These are phyloP conservation scores for Pempheris klunzingeri DNA, from an alignment of 2,797 vertebrate species.

Conservation along the genomic window DNA sequence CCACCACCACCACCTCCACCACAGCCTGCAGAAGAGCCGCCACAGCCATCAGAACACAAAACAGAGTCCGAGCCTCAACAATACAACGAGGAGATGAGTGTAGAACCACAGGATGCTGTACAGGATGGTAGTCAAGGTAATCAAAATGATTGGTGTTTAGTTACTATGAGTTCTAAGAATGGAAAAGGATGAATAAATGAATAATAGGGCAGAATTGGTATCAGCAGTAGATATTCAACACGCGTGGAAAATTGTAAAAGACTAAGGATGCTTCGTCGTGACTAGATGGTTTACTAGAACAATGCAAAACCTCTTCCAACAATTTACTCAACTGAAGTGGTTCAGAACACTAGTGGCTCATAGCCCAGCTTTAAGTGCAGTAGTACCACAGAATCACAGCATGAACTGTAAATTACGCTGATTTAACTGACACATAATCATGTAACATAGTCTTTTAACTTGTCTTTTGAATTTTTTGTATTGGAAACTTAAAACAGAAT, in stretches of 20 bases:
- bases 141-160: background rate
- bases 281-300: background rate
- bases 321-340: background rate
- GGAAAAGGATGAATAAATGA: too few relatives aligned
- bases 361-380: background rate
- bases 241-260: background rate
- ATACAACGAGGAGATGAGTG: conserved; percentile 37
- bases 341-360: background rate
- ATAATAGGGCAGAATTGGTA: background rate
- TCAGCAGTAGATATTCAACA: background rate
- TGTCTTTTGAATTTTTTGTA: background rate
- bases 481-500: background rate
- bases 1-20: conserved; percentile 60
- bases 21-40: conserved; percentile 49
- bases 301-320: background rate
- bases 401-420: background rate
- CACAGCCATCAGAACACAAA: conserved; percentile 36
- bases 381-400: background rate
- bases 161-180: too few relatives aligned
- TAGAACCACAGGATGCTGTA: conserved; percentile 27
- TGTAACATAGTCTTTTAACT: background rate
- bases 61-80: conserved; percentile 32
- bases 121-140: conserved; percentile 67
- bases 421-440: too few relatives aligned
- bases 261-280: background rate